phyloP scores from a whole-genome alignment of 1,140 invertebrate genomes.

The Drosophila willistoni region DNA sequence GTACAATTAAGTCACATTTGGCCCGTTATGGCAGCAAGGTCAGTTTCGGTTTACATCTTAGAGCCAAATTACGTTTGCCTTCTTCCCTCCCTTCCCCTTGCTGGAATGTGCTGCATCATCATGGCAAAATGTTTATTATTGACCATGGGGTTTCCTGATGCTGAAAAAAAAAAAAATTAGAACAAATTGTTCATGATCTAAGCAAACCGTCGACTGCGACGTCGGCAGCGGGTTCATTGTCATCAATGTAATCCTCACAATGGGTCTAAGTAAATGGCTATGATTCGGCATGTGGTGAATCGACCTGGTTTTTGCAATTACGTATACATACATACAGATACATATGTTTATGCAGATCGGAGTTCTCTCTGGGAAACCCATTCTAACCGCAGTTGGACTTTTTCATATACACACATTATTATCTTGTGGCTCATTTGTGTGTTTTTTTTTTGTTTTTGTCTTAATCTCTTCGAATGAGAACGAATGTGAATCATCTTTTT shows the following conservation, averaged over 20 bases:
- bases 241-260: constrained; percentile 16
- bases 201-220: constrained; percentile 17
- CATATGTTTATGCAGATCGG: not conserved
- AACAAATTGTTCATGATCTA: constrained; percentile 77
- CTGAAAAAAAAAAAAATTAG: constrained; percentile 54
- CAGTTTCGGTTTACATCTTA: constrained; percentile 38
- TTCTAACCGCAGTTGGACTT: constrained; percentile 60
- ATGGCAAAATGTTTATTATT: not conserved
- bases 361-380: constrained; percentile 29
- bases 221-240: not conserved
- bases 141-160: constrained; percentile 51
- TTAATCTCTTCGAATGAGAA: constrained; percentile 12
- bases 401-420: constrained; percentile 32
- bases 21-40: constrained; percentile 73
- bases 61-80: not conserved
- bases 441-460: constrained; percentile 7
- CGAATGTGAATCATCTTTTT: constrained; percentile 39
- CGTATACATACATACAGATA: not conserved
- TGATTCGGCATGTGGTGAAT: constrained; percentile 17
- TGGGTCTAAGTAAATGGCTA: constrained; percentile 15
- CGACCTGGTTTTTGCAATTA: constrained; percentile 42
- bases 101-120: constrained; percentile 71
- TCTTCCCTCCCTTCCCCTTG: not conserved
- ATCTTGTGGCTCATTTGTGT: constrained; percentile 40
- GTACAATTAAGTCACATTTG: constrained; percentile 74